These are phyloP conservation scores for Buceros bicornis DNA, from an alignment of 2,797 vertebrate species.

Conservation along the genomic window DNA sequence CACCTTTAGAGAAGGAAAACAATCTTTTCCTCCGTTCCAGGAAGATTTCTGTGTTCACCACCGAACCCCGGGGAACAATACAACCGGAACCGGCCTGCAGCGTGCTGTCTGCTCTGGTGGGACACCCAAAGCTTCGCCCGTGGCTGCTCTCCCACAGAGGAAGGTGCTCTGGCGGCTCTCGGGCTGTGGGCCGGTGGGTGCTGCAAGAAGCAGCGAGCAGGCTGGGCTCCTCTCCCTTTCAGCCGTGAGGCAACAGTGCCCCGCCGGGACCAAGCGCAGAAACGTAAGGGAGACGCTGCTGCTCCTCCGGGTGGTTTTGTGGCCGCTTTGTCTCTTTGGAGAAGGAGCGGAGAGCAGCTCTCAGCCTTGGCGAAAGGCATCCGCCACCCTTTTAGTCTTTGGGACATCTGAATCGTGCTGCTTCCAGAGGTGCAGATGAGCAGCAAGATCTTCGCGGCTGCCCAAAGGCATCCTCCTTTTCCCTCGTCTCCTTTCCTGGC, in stretches of 20 bases:
- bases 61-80: not conserved
- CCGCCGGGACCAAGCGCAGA: not conserved
- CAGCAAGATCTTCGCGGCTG: not conserved
- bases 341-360: not conserved
- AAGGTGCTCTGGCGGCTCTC: not conserved
- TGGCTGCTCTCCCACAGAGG: not conserved
- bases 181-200: not conserved
- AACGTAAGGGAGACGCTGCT: not conserved
- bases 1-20: not conserved
- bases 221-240: not conserved
- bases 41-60: not conserved
- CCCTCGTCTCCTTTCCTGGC: not conserved
- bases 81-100: not conserved
- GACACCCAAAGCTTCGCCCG: not conserved
- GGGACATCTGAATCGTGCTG: not conserved
- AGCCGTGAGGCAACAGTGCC: slow-evolving; percentile 58
- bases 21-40: not conserved
- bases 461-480: not conserved
- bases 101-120: rapidly evolving
- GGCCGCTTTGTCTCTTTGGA: rapidly evolving
- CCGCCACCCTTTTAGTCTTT: not conserved
- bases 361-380: not conserved
- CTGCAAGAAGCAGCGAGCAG: not conserved
- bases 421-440: not conserved
- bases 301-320: not conserved